Percentiles rank a stretch among this genome's conserved stretches.
These are phyloP conservation scores for Propithecus perrieri DNA, from an alignment of 2,797 vertebrate species.

Conservation along the genomic window DNA sequence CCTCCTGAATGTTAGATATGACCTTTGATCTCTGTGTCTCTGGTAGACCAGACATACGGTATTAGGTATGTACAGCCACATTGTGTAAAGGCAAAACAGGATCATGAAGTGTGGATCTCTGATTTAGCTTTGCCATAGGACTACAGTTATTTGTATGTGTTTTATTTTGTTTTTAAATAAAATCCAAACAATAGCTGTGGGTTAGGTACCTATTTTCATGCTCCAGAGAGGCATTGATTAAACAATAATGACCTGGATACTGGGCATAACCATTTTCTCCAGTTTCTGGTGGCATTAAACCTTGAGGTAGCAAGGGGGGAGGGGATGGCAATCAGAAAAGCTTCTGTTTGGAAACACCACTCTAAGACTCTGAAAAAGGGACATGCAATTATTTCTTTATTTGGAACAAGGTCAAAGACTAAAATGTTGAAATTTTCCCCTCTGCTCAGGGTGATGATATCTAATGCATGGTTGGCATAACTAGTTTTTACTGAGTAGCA, in stretches of 20 bases:
- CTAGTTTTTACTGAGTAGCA: slow-evolving; percentile 84
- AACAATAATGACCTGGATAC: slow-evolving; percentile 94
- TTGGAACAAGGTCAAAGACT: slow-evolving; percentile 75
- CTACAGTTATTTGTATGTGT: slow-evolving; percentile 77
- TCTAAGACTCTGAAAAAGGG: slow-evolving; percentile 70
- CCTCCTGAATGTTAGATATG: slow-evolving; percentile 89
- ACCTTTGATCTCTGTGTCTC: slow-evolving; percentile 94
- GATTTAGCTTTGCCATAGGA: slow-evolving; percentile 76
- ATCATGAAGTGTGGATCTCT: slow-evolving; percentile 68
- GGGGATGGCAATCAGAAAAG: slow-evolving; percentile 68
- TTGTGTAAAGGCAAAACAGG: slow-evolving; percentile 79
- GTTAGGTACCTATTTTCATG: slow-evolving; percentile 91
- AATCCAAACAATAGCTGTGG: slow-evolving; percentile 87
- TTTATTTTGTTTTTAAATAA: slow-evolving; percentile 71
- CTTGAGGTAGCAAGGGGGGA: slow-evolving; percentile 70
- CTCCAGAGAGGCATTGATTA: slow-evolving; percentile 94
- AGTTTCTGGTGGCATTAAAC: slow-evolving; percentile 82
- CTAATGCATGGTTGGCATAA: slow-evolving; percentile 81
- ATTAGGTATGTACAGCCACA: slow-evolving; percentile 83
- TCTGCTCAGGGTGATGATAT: slow-evolving; percentile 69
- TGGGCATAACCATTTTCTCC: slow-evolving; percentile 87
- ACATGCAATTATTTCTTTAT: slow-evolving; percentile 72
- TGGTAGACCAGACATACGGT: slow-evolving; percentile 86
- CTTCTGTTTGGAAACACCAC: slow-evolving; percentile 80
- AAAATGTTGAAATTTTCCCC: slow-evolving; percentile 54